A percentile compares a stretch with the other conserved stretches of the same genome.
Evolutionary conservation across 2,113 vertebrate species (phyloP).

Genomic region (Tragulus kanchil): DNA sequence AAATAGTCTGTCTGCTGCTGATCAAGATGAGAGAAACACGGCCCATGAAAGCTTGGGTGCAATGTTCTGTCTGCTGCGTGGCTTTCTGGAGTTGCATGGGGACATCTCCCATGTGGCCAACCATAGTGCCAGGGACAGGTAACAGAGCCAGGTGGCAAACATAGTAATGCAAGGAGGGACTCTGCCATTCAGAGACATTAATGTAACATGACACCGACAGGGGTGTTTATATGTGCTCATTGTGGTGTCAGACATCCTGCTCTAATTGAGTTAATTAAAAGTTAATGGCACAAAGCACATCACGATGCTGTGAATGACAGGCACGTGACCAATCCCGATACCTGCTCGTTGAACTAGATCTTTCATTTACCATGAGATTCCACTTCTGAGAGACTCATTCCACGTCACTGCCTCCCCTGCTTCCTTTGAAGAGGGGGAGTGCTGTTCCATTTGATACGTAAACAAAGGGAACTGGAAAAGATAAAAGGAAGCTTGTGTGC

Average conservation of each 20-base stretch:
- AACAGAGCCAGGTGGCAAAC: conserved; percentile 72
- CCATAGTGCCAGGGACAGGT: conserved; percentile 78
- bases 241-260: conserved; percentile 91
- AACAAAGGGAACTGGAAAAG: conserved; percentile 66
- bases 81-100: background rate
- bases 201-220: conserved; percentile 85
- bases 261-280: conserved; percentile 95
- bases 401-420: conserved; percentile 45
- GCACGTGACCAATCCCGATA: conserved; percentile 77
- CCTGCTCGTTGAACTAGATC: conserved; percentile 76
- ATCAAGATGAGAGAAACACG: background rate
- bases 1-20: background rate
- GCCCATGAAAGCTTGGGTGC: background rate
- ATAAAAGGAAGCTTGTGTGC: conserved; percentile 45
- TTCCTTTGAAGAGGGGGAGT: conserved; percentile 43
- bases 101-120: conserved; percentile 32
- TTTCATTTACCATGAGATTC: conserved; percentile 78
- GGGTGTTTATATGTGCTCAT: conserved; percentile 86
- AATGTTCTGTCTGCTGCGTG: background rate
- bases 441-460: conserved; percentile 33
- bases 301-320: conserved; percentile 71
- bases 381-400: conserved; percentile 77
- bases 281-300: conserved; percentile 91
- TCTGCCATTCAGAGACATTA: conserved; percentile 81
- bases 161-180: conserved; percentile 81